Evolutionary conservation across 2,888 invertebrate species (phyloP).

Genomic region (Lacanobia oleracea): DNA sequence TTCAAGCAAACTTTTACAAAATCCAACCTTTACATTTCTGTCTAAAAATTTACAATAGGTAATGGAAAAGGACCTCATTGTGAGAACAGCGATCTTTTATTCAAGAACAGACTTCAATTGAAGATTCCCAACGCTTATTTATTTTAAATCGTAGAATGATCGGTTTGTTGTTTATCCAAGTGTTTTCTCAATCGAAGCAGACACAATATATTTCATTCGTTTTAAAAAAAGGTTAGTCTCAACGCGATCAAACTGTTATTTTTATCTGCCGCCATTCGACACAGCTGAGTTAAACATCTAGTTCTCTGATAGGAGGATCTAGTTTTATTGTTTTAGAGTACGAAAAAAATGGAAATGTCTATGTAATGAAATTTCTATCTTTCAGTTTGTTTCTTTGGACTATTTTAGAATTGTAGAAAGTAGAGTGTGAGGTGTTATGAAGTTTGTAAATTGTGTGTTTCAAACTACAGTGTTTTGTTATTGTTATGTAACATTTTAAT

Average conservation of each 20-base stretch:
- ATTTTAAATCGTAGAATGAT: slow-evolving; percentile 6
- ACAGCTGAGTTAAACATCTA: slow-evolving; percentile 21
- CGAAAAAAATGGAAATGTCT: slow-evolving; percentile 16
- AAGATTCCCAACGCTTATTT: not conserved
- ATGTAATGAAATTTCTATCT: slow-evolving; percentile 12
- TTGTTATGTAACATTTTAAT: too few relatives aligned
- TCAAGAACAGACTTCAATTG: slow-evolving; percentile 9
- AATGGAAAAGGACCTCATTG: not conserved
- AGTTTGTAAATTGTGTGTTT: not conserved
- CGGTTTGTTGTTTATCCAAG: not conserved
- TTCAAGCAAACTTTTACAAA: too few relatives aligned
- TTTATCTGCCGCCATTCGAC: slow-evolving; percentile 13
- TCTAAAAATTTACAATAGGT: not conserved
- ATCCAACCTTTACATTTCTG: too few relatives aligned
- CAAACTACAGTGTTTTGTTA: not conserved
- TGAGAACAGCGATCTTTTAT: not conserved
- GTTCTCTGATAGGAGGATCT: slow-evolving; percentile 21
- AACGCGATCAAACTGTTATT: slow-evolving; percentile 20
- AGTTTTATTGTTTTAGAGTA: slow-evolving; percentile 34
- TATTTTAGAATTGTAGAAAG: not conserved
- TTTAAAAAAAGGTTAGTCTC: slow-evolving; percentile 23
- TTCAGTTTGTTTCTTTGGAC: slow-evolving; percentile 10
- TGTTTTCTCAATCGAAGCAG: not conserved
- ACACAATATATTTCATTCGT: slow-evolving; percentile 11
- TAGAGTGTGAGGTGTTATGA: not conserved